Conservation (phyloP, 2,888 invertebrate genomes). For the Hoplodrina ambigua region DNA sequence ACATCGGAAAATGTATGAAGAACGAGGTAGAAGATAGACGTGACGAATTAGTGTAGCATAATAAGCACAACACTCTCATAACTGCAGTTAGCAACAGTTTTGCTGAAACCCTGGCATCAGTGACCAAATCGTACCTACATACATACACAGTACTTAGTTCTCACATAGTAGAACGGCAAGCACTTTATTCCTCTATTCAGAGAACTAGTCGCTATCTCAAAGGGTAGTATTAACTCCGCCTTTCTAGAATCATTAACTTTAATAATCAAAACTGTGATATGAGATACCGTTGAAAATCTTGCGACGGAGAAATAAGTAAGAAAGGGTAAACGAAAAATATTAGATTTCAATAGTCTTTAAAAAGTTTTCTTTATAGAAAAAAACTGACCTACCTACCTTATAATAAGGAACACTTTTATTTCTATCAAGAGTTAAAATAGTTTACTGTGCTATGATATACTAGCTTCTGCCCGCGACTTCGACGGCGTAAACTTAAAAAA, state of each 20-base stretch:
- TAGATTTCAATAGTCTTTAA: neutral
- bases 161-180: slow-evolving; percentile 25
- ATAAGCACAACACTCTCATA: neutral
- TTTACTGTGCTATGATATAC: no score
- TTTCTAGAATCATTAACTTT: slow-evolving; percentile 40
- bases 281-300: slow-evolving; percentile 31
- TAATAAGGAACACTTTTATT: neutral
- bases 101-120: slow-evolving; percentile 25
- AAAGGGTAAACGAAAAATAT: slow-evolving; percentile 5
- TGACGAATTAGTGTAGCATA: neutral
- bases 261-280: slow-evolving; percentile 39
- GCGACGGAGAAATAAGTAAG: neutral
- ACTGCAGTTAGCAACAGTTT: slow-evolving; percentile 10
- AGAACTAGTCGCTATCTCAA: slow-evolving; percentile 22
- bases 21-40: neutral
- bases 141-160: slow-evolving; percentile 8
- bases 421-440: no score
- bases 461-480: no score
- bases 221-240: slow-evolving; percentile 36
- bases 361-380: slow-evolving; percentile 1
- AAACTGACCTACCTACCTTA: neutral
- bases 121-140: slow-evolving; percentile 5
- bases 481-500: no score
- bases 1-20: neutral
- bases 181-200: slow-evolving; percentile 50